A percentile compares a stretch with the other conserved stretches of the same genome.
These are phyloP conservation scores for Willisornis vidua DNA, from an alignment of 2,113 vertebrate genomes.

Conservation along the genomic window DNA sequence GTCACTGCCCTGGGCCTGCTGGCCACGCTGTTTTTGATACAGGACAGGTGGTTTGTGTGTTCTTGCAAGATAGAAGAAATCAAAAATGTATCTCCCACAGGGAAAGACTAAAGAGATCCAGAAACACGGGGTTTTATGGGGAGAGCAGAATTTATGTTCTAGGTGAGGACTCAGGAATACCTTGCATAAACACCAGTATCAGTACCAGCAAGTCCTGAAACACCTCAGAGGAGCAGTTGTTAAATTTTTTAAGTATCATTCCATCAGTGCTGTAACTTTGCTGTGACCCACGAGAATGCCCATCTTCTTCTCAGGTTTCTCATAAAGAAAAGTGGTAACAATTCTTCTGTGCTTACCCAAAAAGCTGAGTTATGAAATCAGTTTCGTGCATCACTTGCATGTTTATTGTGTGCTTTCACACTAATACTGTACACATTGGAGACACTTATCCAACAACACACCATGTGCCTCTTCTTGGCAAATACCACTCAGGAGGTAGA, in stretches of 20 bases:
- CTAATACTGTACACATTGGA: neutral
- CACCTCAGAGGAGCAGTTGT: fast-evolving
- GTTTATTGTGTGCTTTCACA: neutral
- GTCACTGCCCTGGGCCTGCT: too few relatives aligned
- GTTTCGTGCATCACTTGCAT: neutral
- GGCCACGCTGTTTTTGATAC: too few relatives aligned
- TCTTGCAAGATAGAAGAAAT: neutral
- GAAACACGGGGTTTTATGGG: neutral
- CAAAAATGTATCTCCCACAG: neutral
- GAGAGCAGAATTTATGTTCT: neutral
- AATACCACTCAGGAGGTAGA: neutral
- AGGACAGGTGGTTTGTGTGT: neutral
- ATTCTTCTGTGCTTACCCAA: neutral
- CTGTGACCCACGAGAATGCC: neutral
- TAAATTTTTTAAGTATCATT: neutral
- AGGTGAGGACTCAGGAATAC: neutral
- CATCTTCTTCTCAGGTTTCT: neutral
- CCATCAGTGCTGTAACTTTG: neutral
- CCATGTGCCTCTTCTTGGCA: neutral
- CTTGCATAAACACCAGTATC: neutral
- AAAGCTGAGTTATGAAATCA: neutral
- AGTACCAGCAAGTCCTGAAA: neutral
- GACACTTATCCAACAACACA: neutral
- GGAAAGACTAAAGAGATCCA: neutral
- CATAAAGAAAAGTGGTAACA: neutral